Evolutionary conservation across 2,797 vertebrate species (phyloP).

Genomic region (Pangasius larnaudii): DNA sequence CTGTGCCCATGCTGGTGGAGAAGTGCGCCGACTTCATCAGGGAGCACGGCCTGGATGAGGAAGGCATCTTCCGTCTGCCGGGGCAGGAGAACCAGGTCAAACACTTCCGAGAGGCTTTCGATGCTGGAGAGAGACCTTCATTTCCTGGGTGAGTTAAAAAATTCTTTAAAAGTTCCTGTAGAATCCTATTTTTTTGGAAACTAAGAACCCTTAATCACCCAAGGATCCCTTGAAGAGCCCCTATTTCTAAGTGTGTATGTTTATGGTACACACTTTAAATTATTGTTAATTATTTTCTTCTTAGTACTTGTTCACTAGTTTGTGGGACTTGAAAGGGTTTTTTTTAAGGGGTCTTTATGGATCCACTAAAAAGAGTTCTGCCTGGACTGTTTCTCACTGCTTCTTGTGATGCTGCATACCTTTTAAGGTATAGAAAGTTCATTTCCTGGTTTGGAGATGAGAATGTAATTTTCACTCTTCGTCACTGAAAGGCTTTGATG

Average conservation of each 20-base stretch:
- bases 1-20: slow-evolving; percentile 91
- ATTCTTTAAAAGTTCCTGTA: too few species aligned
- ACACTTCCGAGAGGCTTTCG: slow-evolving; percentile 90
- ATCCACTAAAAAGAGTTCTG: not conserved
- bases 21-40: slow-evolving; percentile 89
- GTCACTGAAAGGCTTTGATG: not conserved
- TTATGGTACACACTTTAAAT: not conserved
- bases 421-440: slow-evolving; percentile 15
- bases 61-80: slow-evolving; percentile 95
- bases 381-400: not conserved
- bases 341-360: not conserved
- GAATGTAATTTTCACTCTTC: not conserved
- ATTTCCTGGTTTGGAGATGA: slow-evolving; percentile 38
- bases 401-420: not conserved
- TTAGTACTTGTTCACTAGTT: not conserved
- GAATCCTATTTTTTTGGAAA: not conserved
- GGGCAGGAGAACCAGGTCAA: slow-evolving; percentile 95
- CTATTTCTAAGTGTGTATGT: not conserved
- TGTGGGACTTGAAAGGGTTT: not conserved
- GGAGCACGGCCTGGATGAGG: slow-evolving; percentile 85
- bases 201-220: too few species aligned
- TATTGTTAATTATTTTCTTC: not conserved
- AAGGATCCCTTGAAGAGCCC: not conserved
- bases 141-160: slow-evolving; percentile 81
- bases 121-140: slow-evolving; percentile 91